These are phyloP conservation scores for Helostoma temminkii DNA, from an alignment of 2,797 vertebrate genomes.

Conservation along the genomic window DNA sequence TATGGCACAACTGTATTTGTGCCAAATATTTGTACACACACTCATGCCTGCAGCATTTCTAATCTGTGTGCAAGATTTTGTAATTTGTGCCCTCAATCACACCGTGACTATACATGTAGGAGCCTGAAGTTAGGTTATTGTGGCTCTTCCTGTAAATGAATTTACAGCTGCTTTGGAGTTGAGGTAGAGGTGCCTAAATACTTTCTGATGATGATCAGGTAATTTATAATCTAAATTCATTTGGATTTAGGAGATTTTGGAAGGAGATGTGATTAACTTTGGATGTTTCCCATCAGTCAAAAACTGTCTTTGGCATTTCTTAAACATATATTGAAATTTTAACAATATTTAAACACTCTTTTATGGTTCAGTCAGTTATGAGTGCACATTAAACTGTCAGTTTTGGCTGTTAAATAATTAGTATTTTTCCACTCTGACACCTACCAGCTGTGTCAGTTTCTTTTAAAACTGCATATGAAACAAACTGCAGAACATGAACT, in stretches of 20 bases:
- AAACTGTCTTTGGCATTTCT: too few relatives aligned
- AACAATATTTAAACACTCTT: too few relatives aligned
- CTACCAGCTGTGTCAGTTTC: too few relatives aligned
- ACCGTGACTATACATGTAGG: background rate
- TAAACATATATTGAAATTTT: too few relatives aligned
- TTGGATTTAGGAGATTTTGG: background rate
- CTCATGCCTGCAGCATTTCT: background rate
- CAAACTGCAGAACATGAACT: too few relatives aligned
- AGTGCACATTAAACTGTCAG: background rate
- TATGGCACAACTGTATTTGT: background rate
- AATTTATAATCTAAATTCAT: background rate
- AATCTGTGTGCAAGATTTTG: background rate
- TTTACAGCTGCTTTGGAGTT: background rate
- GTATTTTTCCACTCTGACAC: too few relatives aligned
- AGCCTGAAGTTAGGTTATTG: background rate
- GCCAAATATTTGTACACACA: background rate
- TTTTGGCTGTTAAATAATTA: too few relatives aligned
- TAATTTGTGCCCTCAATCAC: background rate
- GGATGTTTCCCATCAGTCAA: background rate
- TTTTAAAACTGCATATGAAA: too few relatives aligned
- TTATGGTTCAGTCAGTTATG: background rate
- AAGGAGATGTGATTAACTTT: background rate
- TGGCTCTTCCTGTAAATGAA: background rate
- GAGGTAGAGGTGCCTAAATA: background rate
- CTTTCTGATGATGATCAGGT: too few relatives aligned